phyloP scores from a whole-genome alignment of 2,888 invertebrate genomes.

The Trichopria drosophilae region DNA sequence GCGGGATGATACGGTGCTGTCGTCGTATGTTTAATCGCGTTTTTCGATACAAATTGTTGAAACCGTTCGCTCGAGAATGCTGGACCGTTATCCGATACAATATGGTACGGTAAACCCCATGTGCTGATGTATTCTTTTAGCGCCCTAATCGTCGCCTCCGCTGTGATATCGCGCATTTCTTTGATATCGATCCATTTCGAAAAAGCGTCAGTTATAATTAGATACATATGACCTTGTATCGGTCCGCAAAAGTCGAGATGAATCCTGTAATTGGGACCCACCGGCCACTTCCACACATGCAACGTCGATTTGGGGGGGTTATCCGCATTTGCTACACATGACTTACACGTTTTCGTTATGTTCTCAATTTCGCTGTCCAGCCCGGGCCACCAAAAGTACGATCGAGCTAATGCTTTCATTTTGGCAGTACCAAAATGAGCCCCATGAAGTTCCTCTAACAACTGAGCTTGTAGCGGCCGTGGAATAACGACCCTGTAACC shows the following conservation, averaged over 20 bases:
- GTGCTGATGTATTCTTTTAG: no score
- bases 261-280: conserved; percentile 22
- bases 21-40: conserved; percentile 17
- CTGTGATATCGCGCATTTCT: no score
- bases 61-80: conserved; percentile 21
- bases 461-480: not conserved
- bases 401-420: conserved; percentile 18
- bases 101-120: conserved; percentile 28
- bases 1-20: conserved; percentile 23
- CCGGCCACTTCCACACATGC: no score
- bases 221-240: conserved; percentile 14
- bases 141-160: no score
- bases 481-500: conserved; percentile 1
- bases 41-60: conserved; percentile 11
- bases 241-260: no score
- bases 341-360: not conserved
- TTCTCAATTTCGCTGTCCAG: conserved; percentile 1
- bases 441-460: conserved; percentile 30
- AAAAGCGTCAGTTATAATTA: conserved; percentile 34
- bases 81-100: conserved; percentile 22
- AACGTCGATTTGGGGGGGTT: no score
- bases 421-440: conserved; percentile 20
- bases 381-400: conserved; percentile 1
- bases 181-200: conserved; percentile 33
- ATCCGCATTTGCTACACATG: conserved; percentile 14